phyloP scores from a whole-genome alignment of 2,888 invertebrate species.

The Diplazon laetatorius region DNA sequence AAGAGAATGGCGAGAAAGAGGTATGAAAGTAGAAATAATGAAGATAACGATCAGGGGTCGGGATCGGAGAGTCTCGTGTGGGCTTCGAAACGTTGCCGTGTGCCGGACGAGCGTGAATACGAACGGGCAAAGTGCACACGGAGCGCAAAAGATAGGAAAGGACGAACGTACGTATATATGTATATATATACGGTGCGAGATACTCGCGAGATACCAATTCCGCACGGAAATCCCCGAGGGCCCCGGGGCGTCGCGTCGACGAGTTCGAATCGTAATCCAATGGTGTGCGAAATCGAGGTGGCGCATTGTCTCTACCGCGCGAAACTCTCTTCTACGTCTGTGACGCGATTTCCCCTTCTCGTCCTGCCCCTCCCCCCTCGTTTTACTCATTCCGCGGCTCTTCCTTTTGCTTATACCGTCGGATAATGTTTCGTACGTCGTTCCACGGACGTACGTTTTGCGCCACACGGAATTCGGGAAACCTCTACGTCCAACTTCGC shows the following conservation, averaged over 20 bases:
- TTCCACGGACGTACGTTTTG: conserved; percentile 66
- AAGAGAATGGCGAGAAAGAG: conserved; percentile 19
- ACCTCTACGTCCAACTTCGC: conserved; percentile 46
- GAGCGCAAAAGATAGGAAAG: conserved; percentile 12
- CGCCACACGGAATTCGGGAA: not conserved
- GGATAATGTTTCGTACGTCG: conserved; percentile 67
- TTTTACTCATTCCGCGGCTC: conserved; percentile 44
- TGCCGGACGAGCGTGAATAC: conserved; percentile 20
- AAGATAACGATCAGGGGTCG: conserved; percentile 53
- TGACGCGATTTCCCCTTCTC: conserved; percentile 63
- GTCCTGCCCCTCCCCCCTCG: conserved; percentile 52
- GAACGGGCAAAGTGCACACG: conserved; percentile 16
- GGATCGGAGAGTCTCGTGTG: conserved; percentile 27
- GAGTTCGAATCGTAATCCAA: conserved; percentile 76
- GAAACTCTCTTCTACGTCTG: conserved; percentile 41
- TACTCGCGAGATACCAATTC: conserved; percentile 60
- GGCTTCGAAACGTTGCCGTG: conserved; percentile 1
- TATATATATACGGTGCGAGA: conserved; percentile 22
- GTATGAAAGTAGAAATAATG: conserved; percentile 58
- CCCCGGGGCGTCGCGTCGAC: conserved; percentile 64
- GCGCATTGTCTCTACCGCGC: conserved; percentile 68
- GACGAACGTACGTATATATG: conserved; percentile 3
- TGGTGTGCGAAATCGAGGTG: conserved; percentile 74
- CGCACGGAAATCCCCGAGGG: conserved; percentile 63
- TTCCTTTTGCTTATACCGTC: conserved; percentile 36